Evolutionary conservation across 1,140 invertebrate genomes (phyloP).

Genomic region (Agrypnia vestita): DNA sequence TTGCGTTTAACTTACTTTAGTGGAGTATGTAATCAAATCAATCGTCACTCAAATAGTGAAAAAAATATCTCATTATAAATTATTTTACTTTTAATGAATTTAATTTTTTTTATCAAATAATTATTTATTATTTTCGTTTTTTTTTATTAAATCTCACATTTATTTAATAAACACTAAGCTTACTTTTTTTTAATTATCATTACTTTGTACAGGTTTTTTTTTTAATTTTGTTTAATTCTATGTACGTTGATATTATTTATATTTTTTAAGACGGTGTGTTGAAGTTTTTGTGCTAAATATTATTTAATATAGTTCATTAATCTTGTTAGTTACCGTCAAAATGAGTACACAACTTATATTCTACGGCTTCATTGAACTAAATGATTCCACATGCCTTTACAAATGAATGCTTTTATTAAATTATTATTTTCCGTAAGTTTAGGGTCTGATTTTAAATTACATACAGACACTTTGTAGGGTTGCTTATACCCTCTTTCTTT

Average conservation of each 20-base stretch:
- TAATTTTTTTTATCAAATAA: constrained; percentile 9
- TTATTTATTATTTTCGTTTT: constrained; percentile 19
- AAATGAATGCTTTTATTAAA: too few relatives aligned
- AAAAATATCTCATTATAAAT: background rate
- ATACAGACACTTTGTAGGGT: too few relatives aligned
- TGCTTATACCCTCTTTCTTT: too few relatives aligned
- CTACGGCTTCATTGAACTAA: too few relatives aligned
- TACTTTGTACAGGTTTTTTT: constrained; percentile 11
- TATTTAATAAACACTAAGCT: background rate
- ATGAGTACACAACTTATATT: too few relatives aligned
- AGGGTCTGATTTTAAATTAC: too few relatives aligned
- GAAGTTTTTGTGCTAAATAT: background rate
- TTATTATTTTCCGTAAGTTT: too few relatives aligned
- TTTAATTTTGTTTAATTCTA: background rate
- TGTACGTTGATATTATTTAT: constrained; percentile 3
- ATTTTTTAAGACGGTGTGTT: constrained; percentile 7
- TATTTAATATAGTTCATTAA: too few relatives aligned
- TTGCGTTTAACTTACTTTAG: too few relatives aligned
- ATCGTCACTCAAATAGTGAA: background rate
- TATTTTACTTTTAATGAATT: constrained; percentile 1
- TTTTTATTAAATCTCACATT: constrained; percentile 11
- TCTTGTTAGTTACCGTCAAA: too few relatives aligned
- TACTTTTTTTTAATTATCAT: background rate
- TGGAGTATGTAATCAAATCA: constrained; percentile 4
- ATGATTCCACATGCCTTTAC: too few relatives aligned